phyloP scores from a whole-genome alignment of 2,888 invertebrate species.

The Alcis repandata region DNA sequence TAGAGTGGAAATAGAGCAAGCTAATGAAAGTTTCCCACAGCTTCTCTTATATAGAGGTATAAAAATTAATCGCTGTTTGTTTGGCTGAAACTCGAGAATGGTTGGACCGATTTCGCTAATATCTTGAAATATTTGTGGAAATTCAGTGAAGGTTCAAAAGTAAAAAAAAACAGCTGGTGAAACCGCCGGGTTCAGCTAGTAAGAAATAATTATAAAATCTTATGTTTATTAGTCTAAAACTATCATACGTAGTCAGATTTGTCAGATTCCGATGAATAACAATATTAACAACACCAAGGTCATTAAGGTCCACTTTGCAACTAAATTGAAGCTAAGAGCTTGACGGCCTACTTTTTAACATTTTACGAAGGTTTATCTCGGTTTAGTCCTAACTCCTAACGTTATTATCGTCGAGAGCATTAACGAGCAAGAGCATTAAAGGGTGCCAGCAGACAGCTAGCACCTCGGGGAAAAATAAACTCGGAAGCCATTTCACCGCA shows the following conservation, averaged over 20 bases:
- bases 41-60: too few species aligned
- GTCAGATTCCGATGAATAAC: background rate
- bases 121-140: too few species aligned
- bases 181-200: too few species aligned
- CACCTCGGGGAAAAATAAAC: conserved; percentile 42
- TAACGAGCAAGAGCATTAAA: conserved; percentile 35
- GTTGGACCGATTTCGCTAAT: too few species aligned
- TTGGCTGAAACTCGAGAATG: too few species aligned
- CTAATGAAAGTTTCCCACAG: too few species aligned
- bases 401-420: conserved; percentile 31
- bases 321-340: conserved; percentile 19
- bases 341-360: conserved; percentile 26
- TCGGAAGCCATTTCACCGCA: conserved; percentile 48
- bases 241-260: background rate
- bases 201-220: too few species aligned
- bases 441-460: conserved; percentile 25
- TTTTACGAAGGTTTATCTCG: conserved; percentile 25
- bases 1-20: too few species aligned
- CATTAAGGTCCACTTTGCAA: conserved; percentile 26
- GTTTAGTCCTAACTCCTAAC: conserved; percentile 28
- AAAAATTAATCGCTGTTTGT: too few species aligned
- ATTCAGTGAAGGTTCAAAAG: too few species aligned
- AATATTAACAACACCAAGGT: background rate
- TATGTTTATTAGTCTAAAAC: too few species aligned
- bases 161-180: too few species aligned